These are phyloP conservation scores for Urocynchramus pylzowi DNA, from an alignment of 2,113 vertebrate genomes.

Conservation along the genomic window DNA sequence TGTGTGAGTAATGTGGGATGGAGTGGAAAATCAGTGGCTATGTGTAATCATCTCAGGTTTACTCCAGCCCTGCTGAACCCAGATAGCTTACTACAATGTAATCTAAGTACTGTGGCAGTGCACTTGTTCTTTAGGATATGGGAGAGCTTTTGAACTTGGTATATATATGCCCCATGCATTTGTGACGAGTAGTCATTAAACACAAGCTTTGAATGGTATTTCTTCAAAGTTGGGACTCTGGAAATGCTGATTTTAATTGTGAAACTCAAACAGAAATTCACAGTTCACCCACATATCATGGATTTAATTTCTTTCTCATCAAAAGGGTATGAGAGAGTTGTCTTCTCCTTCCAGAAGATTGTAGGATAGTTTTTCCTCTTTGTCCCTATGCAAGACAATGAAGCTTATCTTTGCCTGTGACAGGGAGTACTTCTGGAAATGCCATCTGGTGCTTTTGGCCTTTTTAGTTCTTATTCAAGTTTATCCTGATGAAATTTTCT, in stretches of 20 bases:
- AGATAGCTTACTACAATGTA: not conserved
- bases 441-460: slow-evolving; percentile 24
- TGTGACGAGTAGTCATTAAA: not conserved
- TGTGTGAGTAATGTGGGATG: fast-evolving
- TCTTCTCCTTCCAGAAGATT: not conserved
- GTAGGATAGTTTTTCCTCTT: slow-evolving; percentile 4
- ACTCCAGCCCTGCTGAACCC: not conserved
- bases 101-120: not conserved
- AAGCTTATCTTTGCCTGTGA: slow-evolving; percentile 16
- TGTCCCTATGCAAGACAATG: not conserved
- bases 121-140: not conserved
- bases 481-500: slow-evolving; percentile 62
- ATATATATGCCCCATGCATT: not conserved
- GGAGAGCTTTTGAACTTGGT: not conserved
- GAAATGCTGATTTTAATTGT: not conserved
- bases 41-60: not conserved
- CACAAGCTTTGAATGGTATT: not conserved
- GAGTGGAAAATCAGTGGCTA: not conserved
- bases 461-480: not conserved
- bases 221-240: not conserved
- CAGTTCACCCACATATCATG: not conserved
- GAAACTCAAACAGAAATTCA: not conserved
- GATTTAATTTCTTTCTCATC: not conserved
- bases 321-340: not conserved
- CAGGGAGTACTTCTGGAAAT: slow-evolving; percentile 21